Percentiles rank a stretch among this genome's conserved stretches.
Conservation (phyloP, 2,888 invertebrate genomes). For the Lamellibrachia satsuma region DNA sequence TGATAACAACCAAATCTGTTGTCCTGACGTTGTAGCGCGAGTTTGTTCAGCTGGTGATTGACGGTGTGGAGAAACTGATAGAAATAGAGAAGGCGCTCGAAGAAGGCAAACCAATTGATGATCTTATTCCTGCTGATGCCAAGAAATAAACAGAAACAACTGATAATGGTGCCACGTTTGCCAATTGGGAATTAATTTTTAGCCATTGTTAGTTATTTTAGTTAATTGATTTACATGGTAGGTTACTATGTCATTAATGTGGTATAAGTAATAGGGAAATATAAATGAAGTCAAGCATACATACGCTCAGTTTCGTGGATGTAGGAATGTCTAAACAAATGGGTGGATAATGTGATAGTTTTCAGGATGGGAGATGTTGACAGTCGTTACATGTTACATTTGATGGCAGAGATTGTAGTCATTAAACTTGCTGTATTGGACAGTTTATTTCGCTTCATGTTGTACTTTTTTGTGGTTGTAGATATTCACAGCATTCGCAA, state of each 20-base stretch:
- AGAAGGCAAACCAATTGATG: slow-evolving; percentile 25
- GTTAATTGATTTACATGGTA: background rate
- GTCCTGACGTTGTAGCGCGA: background rate
- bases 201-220: background rate
- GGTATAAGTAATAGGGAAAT: background rate
- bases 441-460: background rate
- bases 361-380: background rate
- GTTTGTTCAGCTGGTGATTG: slow-evolving; percentile 27
- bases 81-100: slow-evolving; percentile 25
- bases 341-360: background rate
- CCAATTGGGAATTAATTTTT: background rate
- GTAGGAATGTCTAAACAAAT: background rate
- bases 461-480: background rate
- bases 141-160: slow-evolving; percentile 7
- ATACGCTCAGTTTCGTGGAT: background rate
- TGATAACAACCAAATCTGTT: background rate
- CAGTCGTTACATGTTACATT: background rate
- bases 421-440: background rate
- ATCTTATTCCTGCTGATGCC: slow-evolving; percentile 23
- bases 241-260: background rate
- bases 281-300: background rate
- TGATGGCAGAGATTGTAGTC: background rate
- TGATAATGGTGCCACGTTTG: background rate
- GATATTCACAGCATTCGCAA: background rate
- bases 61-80: slow-evolving; percentile 26